Evolutionary conservation across 2,113 vertebrate species (phyloP).

Genomic region (Cepphus grylle): DNA sequence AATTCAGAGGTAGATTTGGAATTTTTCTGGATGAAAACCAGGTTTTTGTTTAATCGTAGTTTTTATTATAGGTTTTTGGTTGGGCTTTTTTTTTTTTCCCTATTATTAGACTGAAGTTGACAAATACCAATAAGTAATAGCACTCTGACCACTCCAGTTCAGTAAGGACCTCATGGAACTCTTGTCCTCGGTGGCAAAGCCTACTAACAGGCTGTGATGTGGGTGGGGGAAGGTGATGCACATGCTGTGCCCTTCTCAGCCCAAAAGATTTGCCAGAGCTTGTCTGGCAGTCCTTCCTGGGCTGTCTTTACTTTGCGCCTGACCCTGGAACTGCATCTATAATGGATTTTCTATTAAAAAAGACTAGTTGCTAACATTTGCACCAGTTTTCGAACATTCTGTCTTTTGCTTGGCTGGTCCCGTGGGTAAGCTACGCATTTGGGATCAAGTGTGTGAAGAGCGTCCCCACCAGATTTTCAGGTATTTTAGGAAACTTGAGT

Average conservation of each 20-base stretch:
- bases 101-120: background rate
- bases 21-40: background rate
- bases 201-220: background rate
- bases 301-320: background rate
- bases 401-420: background rate
- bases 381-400: background rate
- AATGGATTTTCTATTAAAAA: background rate
- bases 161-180: too few relatives aligned
- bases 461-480: background rate
- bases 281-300: background rate
- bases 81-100: background rate
- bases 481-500: background rate
- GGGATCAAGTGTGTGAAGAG: background rate
- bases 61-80: fast-evolving
- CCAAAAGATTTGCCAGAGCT: background rate
- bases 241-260: background rate
- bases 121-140: background rate
- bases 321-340: background rate
- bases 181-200: background rate
- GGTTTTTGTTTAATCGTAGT: background rate
- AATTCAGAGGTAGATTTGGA: background rate
- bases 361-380: background rate
- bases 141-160: background rate
- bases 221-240: fast-evolving
- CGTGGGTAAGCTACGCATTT: background rate